Evolutionary conservation across 2,113 vertebrate species (phyloP), one percentile per base, ranked within the genome.

Genomic region (Talpa occidentalis): DNA sequence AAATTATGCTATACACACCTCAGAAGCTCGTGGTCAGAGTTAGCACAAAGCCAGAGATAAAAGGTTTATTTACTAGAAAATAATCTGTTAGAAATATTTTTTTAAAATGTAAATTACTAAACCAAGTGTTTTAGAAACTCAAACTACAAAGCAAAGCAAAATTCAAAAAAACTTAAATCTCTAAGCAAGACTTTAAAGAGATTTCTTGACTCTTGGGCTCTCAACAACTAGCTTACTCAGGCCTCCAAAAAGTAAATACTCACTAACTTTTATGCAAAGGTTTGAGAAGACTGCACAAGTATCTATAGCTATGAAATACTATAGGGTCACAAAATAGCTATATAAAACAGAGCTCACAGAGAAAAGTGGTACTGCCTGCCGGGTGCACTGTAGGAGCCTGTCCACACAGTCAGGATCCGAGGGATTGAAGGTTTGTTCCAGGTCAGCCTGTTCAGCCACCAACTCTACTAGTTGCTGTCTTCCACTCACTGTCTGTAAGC

Each of bases 281-380:
- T 87, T 28, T 85, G 84, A 79, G n/a, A 6, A 83, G 67, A 83
- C 22, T 12, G 26, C 22, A 80, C 44, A 81, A 88, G 30, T 44
- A 82, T 72, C 52, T 32, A 83, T 0, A n/a, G n/a, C 82, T 80
- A 92, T n/a, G 64, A 0, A 64, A 80, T 60, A 32, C 21, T 64
- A 59, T 0, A 73, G 6, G 81, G 42, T 84, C 42, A 77, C 6
- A 22, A 92, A 94, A 78, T 14, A 78, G 17, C 35, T 67, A 35
- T 0, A 1, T 22, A 90, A 80, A 92, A 85, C 24, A 67, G 69
- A 54, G 97, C 99, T 94, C 97, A 99, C 99, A 0, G 99, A 99
- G 98, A 99, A 99, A 54, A 99, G 98, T 0, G 99, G 99, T 40
- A 99, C 98, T 0, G 99, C 99, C 98, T 99, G 99, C 16, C 99